Evolutionary conservation across 2,113 vertebrate species (phyloP).

Genomic region (Nothocercus julius): DNA sequence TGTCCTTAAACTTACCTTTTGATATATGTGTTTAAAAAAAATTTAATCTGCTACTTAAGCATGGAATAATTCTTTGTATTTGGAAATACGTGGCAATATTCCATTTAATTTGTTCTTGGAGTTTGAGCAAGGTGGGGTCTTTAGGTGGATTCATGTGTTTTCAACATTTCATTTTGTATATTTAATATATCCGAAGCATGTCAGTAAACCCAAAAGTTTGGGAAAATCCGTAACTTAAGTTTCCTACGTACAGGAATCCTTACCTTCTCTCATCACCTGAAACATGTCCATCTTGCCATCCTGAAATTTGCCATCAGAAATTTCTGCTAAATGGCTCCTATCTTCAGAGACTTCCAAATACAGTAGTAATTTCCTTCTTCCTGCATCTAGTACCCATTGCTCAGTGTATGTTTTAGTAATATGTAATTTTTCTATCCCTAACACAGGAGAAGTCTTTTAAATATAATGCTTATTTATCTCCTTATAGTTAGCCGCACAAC

Average conservation of each 20-base stretch:
- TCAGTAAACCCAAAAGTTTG: neutral
- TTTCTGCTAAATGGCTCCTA: neutral
- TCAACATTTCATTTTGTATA: accelerated
- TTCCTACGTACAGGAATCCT: neutral
- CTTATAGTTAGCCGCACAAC: neutral
- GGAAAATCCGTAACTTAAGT: neutral
- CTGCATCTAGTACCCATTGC: neutral
- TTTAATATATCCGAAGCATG: neutral
- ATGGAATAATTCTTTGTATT: neutral
- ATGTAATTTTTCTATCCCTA: neutral
- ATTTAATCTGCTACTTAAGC: neutral
- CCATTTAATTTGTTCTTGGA: neutral
- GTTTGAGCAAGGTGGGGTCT: neutral
- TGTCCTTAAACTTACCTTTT: neutral
- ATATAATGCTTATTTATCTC: neutral
- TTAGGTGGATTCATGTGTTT: neutral
- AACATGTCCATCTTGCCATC: neutral
- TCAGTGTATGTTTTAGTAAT: neutral
- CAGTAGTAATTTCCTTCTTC: neutral
- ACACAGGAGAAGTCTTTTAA: neutral
- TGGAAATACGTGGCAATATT: neutral
- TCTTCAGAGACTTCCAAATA: neutral
- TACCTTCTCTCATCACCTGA: neutral
- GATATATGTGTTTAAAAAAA: neutral
- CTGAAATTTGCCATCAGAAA: neutral